Base-by-base conservation (phyloP, 2,113 vertebrate genomes). In the Hystrix cristata region DNA sequence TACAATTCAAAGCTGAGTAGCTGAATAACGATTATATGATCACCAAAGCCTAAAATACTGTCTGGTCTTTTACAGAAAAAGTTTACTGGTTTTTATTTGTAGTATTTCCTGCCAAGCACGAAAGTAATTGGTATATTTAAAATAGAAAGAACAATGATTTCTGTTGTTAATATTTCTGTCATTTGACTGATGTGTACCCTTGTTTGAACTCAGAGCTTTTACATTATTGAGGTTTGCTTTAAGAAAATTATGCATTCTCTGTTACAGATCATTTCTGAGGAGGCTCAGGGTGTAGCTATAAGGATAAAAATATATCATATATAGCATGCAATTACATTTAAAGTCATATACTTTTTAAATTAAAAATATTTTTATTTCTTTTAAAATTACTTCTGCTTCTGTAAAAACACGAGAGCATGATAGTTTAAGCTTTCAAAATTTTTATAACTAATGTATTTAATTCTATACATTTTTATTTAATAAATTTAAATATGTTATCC, bases 401-500 rank as follows among this genome's bases (percentile, higher is more conserved):
- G 1, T 64, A 85, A 65, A 71, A 71, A 38, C 51, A 72, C 14
- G 87, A 18, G 65, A 46, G 29, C n/a, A 21, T 71, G 69, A 71
- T 62, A 76, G 59, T 51, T 74, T 59, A 81, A 59, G 3, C 15
- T 10, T 59, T 53, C 38, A n/a, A 31, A 69, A 31, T 69, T 67
- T 76, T 72, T 48, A 46, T 51, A 76, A 60, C 5, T 71, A 72
- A 51, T 76, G 31, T 51, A 60, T 60, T 87, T 34, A 91, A 11
- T n/a, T 67, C 10, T 48, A 43, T n/a, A 67, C 10, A 74, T 92
- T 96, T 74, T 51, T 62, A 83, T 83, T 87, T 93, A 90, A 43
- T 59, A 79, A 57, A 78, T 67, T 46, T 55, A 16, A 87, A 46
- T 55, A 72, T 46, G 18, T 51, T 87, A 43, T 1, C 5, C 7